phyloP scores from a whole-genome alignment of 2,113 vertebrate species.

The Nesogale talazaci region DNA sequence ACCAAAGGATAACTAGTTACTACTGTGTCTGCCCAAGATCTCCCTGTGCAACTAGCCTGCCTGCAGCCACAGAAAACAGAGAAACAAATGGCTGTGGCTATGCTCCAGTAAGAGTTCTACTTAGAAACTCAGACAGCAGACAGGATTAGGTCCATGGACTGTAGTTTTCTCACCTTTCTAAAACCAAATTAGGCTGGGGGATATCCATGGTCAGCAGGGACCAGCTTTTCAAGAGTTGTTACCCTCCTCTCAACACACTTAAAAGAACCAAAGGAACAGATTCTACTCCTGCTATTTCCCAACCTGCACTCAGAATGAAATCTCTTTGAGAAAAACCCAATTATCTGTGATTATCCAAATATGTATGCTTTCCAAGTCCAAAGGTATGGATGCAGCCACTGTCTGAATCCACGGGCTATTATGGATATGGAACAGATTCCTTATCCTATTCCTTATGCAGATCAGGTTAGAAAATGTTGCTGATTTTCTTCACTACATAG shows the following conservation, averaged over 20 bases:
- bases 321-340: neutral
- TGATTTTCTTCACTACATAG: neutral
- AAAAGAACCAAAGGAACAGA: neutral
- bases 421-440: no score
- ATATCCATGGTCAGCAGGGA: neutral
- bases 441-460: neutral
- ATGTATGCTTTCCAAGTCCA: neutral
- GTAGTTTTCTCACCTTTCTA: neutral
- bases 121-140: neutral
- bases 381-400: neutral
- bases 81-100: neutral
- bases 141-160: neutral
- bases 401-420: neutral
- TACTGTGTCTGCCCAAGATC: neutral
- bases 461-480: neutral
- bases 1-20: neutral
- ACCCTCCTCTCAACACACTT: neutral
- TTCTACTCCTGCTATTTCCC: neutral
- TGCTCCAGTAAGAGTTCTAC: neutral
- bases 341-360: neutral
- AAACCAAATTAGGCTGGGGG: neutral
- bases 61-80: neutral
- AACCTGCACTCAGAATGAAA: neutral
- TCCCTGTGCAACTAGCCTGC: neutral
- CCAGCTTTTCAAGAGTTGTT: neutral